Conservation (phyloP, 2,888 invertebrate genomes). For the Ectemnius lituratus region DNA sequence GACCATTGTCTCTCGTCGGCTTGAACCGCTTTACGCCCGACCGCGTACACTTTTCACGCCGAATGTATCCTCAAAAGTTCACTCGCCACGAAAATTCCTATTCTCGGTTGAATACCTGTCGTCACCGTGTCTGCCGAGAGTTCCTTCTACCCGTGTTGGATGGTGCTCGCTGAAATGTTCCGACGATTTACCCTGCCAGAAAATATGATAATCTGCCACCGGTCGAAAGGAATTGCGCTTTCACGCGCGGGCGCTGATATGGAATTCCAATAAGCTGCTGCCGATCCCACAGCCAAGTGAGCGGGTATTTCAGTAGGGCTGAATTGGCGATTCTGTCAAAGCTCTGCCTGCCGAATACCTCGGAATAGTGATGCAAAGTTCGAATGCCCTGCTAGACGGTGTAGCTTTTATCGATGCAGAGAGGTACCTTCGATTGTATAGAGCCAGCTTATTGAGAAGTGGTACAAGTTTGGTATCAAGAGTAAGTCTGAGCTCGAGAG, state of each 20-base stretch:
- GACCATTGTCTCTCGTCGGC: background rate
- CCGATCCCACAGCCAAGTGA: background rate
- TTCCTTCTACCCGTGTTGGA: background rate
- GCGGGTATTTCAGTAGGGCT: background rate
- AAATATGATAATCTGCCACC: constrained; percentile 4
- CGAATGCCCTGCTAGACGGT: no score
- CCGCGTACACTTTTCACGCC: background rate
- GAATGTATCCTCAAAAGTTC: background rate
- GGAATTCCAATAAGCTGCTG: constrained; percentile 3
- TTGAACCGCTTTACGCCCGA: background rate
- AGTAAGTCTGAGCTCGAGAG: constrained; percentile 3
- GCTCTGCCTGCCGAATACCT: no score
- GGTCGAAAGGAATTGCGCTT: background rate
- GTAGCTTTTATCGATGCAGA: no score
- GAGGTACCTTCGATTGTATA: no score
- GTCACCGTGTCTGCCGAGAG: background rate
- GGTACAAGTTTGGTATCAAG: constrained; percentile 2
- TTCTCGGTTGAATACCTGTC: background rate
- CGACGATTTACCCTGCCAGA: constrained; percentile 5
- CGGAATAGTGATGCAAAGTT: no score
- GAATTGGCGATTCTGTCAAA: no score
- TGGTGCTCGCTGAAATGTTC: background rate
- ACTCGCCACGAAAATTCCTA: background rate
- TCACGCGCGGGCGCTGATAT: background rate
- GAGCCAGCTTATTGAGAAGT: no score